Evolutionary conservation across 2,888 invertebrate genomes (phyloP).

Genomic region (Dolichopus griseipennis): DNA sequence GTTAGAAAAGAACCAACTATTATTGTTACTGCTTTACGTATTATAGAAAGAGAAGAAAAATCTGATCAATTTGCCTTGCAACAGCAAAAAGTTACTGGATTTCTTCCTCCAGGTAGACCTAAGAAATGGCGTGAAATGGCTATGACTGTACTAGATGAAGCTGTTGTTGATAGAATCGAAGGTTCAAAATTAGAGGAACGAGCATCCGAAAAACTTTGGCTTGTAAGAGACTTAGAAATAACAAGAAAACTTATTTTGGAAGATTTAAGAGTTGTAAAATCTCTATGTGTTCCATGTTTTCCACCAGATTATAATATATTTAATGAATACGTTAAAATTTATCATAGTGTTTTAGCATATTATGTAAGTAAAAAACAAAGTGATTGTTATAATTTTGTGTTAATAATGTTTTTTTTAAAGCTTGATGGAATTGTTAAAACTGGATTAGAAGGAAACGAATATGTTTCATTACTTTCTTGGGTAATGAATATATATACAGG

Average conservation of each 20-base stretch:
- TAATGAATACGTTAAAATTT: constrained; percentile 84
- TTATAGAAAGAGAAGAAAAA: constrained; percentile 95
- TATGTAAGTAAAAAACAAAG: constrained; percentile 48
- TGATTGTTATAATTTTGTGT: background rate
- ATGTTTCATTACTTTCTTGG: constrained; percentile 90
- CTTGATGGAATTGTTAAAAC: constrained; percentile 78
- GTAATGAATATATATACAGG: constrained; percentile 84
- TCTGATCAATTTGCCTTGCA: constrained; percentile 80
- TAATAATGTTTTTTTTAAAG: constrained; percentile 38
- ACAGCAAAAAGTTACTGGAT: constrained; percentile 57
- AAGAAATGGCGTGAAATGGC: constrained; percentile 84
- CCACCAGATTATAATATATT: constrained; percentile 92
- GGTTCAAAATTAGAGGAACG: constrained; percentile 92
- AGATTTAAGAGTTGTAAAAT: constrained; percentile 84
- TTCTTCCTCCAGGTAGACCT: constrained; percentile 89
- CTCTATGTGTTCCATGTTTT: constrained; percentile 85
- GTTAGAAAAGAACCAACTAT: constrained; percentile 90
- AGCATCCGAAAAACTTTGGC: constrained; percentile 83
- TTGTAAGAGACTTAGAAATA: constrained; percentile 85
- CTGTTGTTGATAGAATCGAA: constrained; percentile 78
- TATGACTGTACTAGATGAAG: constrained; percentile 69
- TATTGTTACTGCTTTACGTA: constrained; percentile 90
- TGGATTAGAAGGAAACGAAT: constrained; percentile 92
- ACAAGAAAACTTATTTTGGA: constrained; percentile 80
- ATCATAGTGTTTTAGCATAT: constrained; percentile 76